Percentiles rank a stretch among this genome's conserved stretches.
phyloP scores from a whole-genome alignment of 2,797 vertebrate genomes.

The Epinephelus coioides region DNA sequence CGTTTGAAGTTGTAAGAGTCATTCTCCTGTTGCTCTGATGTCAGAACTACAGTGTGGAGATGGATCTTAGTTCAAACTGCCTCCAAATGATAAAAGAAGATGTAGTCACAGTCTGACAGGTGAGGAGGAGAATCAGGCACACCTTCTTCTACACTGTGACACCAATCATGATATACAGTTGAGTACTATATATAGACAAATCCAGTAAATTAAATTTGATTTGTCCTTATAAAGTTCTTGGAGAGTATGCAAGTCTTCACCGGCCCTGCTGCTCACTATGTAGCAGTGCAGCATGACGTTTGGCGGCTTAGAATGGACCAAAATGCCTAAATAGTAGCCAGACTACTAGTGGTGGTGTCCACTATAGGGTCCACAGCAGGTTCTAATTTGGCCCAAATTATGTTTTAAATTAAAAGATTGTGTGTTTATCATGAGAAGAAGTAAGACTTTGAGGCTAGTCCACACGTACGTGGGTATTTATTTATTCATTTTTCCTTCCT shows the following conservation, averaged over 20 bases:
- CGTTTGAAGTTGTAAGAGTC: conserved; percentile 17
- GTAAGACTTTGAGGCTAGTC: neutral
- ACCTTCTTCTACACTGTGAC: conserved; percentile 30
- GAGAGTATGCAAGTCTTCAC: conserved; percentile 19
- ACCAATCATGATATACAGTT: conserved; percentile 38
- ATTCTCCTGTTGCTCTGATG: conserved; percentile 23
- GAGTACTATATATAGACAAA: conserved; percentile 34
- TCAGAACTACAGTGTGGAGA: conserved; percentile 20
- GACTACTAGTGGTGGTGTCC: conserved; percentile 15
- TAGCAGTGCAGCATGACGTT: conserved; percentile 20
- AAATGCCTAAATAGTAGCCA: conserved; percentile 29
- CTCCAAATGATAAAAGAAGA: conserved; percentile 40
- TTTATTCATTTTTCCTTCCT: no score
- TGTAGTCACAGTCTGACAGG: conserved; percentile 44
- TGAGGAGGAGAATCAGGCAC: conserved; percentile 39
- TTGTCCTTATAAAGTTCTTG: conserved; percentile 36
- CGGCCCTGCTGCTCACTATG: conserved; percentile 22
- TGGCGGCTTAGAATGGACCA: conserved; percentile 38
- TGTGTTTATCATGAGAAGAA: neutral
- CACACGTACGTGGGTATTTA: no score
- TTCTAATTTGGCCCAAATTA: conserved; percentile 5
- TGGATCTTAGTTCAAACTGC: conserved; percentile 24
- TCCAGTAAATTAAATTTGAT: conserved; percentile 51
- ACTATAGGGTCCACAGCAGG: neutral
- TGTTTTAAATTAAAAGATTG: neutral